Base-by-base conservation (phyloP, 2,113 vertebrate genomes). In the Tachuris rubrigastra region DNA sequence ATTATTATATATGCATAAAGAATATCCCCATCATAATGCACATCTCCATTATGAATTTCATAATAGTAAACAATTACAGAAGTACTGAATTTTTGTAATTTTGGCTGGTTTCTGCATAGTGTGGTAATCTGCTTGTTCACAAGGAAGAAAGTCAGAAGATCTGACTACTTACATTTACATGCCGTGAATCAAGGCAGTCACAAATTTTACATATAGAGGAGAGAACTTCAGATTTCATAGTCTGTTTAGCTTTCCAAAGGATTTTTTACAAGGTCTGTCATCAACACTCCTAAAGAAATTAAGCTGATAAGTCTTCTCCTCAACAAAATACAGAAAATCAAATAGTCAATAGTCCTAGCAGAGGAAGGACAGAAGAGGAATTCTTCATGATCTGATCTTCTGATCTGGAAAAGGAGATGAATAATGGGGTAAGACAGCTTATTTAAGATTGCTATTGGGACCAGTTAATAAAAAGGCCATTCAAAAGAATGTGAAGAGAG, bases 1-100 rank as follows among this genome's bases (percentile, higher is more conserved):
- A n/a, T n/a, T n/a, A n/a, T n/a, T n/a, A n/a, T n/a, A 25, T 1
- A 2, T 33, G 1, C 11, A 8, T n/a, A 55, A 55, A 44, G 27
- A 63, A 60, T 39, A 14, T 19, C 8, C 83, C 22, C 17, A 41
- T 59, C 4, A 33, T 50, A 88, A 60, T 66, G 25, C 20, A 9
- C 1, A 2, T 17, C 23, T 53, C 24, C 52, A 20, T 15, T 14
- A 19, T 28, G 12, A 73, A 77, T 39, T 65, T 86, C 39, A 50
- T 28, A 53, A 56, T 31, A 39, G n/a, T 7, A 73, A 76, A 85
- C 31, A 59, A n/a, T 59, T 71, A 49, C 9, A 59, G 21, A 95
- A 60, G 7, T 25, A 27, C 50, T 44, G 8, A 41, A n/a, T 3
- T 27, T 55, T 30, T 9, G 8, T 52, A 25, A 46, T 85, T 79